Percentiles rank a stretch among this genome's conserved stretches.
Evolutionary conservation across 2,797 vertebrate genomes (phyloP).

Genomic region (Cyclura pinguis): DNA sequence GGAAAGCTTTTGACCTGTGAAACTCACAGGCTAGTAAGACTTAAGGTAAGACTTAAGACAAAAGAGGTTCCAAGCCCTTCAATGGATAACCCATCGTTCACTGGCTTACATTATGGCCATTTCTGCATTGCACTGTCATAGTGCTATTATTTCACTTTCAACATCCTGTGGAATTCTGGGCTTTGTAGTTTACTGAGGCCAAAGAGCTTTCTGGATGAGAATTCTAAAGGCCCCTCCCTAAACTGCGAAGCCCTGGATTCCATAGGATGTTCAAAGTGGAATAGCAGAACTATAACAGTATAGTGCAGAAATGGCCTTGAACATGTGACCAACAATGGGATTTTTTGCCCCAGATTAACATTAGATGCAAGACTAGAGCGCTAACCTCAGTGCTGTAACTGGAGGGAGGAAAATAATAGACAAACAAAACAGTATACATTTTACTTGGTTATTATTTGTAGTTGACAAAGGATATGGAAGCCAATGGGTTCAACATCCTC

Average conservation of each 20-base stretch:
- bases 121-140: too few relatives aligned
- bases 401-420: not conserved
- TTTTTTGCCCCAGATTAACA: not conserved
- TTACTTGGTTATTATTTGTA: not conserved
- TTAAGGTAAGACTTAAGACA: not conserved
- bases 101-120: not conserved
- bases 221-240: too few relatives aligned
- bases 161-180: too few relatives aligned
- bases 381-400: not conserved
- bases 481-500: not conserved
- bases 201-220: too few relatives aligned
- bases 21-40: not conserved
- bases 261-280: too few relatives aligned
- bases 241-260: too few relatives aligned
- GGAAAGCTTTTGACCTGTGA: too few relatives aligned
- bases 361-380: not conserved
- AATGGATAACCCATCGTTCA: not conserved
- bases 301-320: too few relatives aligned
- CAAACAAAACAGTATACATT: not conserved
- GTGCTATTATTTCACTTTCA: too few relatives aligned
- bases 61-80: not conserved
- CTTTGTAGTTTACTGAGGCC: too few relatives aligned
- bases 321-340: not conserved
- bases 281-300: too few relatives aligned
- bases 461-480: not conserved